Evolutionary conservation across 2,888 invertebrate species (phyloP), one percentile per base, ranked within the genome.

Genomic region (Polydrusus cervinus): DNA sequence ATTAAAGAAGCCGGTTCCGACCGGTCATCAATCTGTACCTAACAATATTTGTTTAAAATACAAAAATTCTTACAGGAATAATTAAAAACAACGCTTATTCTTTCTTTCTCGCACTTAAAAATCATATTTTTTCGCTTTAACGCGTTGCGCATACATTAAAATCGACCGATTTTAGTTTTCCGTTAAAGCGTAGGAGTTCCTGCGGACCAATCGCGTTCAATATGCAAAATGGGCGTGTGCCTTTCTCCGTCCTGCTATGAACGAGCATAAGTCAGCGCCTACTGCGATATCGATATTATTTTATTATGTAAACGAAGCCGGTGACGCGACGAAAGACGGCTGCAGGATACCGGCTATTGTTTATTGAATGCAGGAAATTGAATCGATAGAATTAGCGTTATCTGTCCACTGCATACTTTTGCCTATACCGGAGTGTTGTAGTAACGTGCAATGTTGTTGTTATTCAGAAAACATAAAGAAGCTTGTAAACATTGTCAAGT

Each of bases 221-320:
- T 86, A 86, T 85, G 86, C 85, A 86, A 85, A 86, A 84, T 85
- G 85, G 86, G 86, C 86, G 86, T 84, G 85, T 82, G 83, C 80
- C 82, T 82, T 82, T 82, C 81, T 80, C 80, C 69, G 79, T 74
- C 34, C 55, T 67, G 53, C 73, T 70, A 51, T 40, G 51, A 62
- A 79, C 75, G 75, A 77, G 78, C 72, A 77, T 68, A 72, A 47
- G 78, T 75, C 78, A 76, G 68, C 78, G 81, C 81, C 82, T 81
- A 78, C 81, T 82, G 72, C 78, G 43, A 55, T 80, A 82, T 81
- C 80, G 81, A 82, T 81, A 81, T 80, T 80, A 80, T 74, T 79
- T 81, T 79, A 77, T 78, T 79, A 71, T 71, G 71, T 64, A 78
- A 78, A 78, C 73, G 72, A 57, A 70, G 73, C 47, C 75, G 43